Percentiles rank a stretch among this genome's conserved stretches.
Evolutionary conservation across 2,113 vertebrate genomes (phyloP).

Genomic region (Neomonachus schauinslandi): DNA sequence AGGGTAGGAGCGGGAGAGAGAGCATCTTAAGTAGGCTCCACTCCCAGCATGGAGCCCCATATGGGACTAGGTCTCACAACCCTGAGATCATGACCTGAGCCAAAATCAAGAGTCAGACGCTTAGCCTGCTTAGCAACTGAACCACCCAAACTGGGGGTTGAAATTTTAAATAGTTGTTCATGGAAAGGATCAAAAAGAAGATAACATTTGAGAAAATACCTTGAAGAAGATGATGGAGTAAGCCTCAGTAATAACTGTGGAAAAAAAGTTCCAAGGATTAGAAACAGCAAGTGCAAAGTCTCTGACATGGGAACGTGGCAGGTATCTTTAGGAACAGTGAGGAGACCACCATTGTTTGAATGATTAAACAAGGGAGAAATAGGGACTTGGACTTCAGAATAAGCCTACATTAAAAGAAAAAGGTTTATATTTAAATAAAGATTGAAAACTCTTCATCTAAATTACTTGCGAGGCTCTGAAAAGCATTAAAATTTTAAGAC

Average conservation of each 20-base stretch:
- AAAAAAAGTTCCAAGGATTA: not conserved
- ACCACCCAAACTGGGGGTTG: not conserved
- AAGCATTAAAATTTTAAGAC: conserved; percentile 9
- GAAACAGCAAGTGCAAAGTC: not conserved
- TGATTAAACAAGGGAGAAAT: not conserved
- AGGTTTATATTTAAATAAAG: not conserved
- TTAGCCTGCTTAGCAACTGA: not conserved
- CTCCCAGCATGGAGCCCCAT: not conserved
- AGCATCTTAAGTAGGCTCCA: not conserved
- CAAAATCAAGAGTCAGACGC: not conserved
- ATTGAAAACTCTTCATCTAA: not conserved
- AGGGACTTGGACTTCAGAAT: not conserved
- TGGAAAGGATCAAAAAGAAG: not conserved
- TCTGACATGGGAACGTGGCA: not conserved
- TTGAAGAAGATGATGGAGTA: not conserved
- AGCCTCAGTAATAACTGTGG: not conserved
- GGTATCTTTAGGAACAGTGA: not conserved
- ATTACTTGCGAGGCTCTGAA: not conserved
- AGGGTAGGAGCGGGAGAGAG: not conserved
- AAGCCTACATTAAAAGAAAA: not conserved
- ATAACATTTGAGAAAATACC: not conserved
- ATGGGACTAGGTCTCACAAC: not conserved
- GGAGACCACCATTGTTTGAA: not conserved
- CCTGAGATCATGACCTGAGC: not conserved
- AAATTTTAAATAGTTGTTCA: conserved; percentile 29